These are phyloP conservation scores for Cantharis nigra DNA, from an alignment of 2,888 invertebrate genomes.

Conservation along the genomic window DNA sequence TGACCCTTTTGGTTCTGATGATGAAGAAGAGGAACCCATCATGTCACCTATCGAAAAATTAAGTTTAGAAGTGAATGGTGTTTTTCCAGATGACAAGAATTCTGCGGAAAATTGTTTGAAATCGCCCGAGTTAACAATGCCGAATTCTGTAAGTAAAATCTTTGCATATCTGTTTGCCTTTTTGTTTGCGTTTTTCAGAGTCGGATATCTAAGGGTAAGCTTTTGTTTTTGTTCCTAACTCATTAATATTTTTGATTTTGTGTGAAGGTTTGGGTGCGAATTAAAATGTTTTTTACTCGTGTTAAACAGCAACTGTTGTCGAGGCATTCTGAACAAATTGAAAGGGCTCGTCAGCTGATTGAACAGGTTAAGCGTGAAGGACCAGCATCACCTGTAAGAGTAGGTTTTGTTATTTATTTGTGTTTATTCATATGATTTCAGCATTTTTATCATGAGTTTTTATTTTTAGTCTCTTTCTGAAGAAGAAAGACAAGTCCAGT, in stretches of 20 bases:
- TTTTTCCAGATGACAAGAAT: neutral
- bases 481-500: slow-evolving; percentile 83
- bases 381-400: slow-evolving; percentile 57
- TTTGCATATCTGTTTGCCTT: slow-evolving; percentile 20
- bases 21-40: slow-evolving; percentile 68
- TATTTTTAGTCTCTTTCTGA: slow-evolving; percentile 59
- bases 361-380: slow-evolving; percentile 75
- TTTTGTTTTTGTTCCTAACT: slow-evolving; percentile 13
- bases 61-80: slow-evolving; percentile 41
- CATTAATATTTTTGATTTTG: slow-evolving; percentile 35
- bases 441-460: neutral
- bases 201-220: slow-evolving; percentile 8
- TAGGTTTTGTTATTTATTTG: slow-evolving; percentile 41
- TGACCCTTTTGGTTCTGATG: slow-evolving; percentile 91
- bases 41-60: neutral
- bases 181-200: slow-evolving; percentile 18
- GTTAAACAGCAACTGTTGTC: slow-evolving; percentile 71
- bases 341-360: slow-evolving; percentile 80
- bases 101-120: slow-evolving; percentile 27
- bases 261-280: slow-evolving; percentile 49
- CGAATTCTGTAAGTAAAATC: slow-evolving; percentile 48
- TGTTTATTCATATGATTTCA: neutral
- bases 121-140: slow-evolving; percentile 49
- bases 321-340: slow-evolving; percentile 83
- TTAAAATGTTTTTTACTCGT: slow-evolving; percentile 54